A percentile compares a stretch with the other conserved stretches of the same genome.
These are phyloP conservation scores for Andrena camellia DNA, from an alignment of 2,888 invertebrate genomes.

Conservation along the genomic window DNA sequence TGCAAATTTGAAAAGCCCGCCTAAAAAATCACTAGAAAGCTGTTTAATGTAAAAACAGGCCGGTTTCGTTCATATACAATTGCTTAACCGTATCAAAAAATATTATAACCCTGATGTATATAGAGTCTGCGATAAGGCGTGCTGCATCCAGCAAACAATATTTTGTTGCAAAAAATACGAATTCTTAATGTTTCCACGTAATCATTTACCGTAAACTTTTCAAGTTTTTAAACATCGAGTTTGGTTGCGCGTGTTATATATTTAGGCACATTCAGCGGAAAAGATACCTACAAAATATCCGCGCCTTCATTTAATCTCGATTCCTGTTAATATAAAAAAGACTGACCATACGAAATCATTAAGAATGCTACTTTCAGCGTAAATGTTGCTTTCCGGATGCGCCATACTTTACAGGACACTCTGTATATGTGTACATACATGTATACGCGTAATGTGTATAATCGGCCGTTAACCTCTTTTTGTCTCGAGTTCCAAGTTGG, in stretches of 20 bases:
- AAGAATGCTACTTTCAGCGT: background rate
- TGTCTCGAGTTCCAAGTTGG: conserved; percentile 9
- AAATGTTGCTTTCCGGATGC: conserved; percentile 14
- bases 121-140: conserved; percentile 29
- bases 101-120: conserved; percentile 36
- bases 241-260: background rate
- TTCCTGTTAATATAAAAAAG: background rate
- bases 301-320: background rate
- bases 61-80: conserved; percentile 45
- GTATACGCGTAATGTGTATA: conserved; percentile 30
- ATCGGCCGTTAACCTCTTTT: conserved; percentile 53
- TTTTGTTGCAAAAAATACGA: background rate
- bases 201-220: background rate
- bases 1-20: conserved; percentile 45
- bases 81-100: conserved; percentile 52
- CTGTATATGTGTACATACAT: conserved; percentile 36
- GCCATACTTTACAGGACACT: conserved; percentile 28
- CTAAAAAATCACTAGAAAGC: conserved; percentile 58
- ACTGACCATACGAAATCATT: background rate
- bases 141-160: conserved; percentile 19
- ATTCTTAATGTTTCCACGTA: background rate
- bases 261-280: background rate
- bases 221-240: background rate
- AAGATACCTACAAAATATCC: background rate
- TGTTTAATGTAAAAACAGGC: conserved; percentile 48